These are phyloP conservation scores for Notiomystis cincta DNA, from an alignment of 2,113 vertebrate genomes.

Conservation along the genomic window DNA sequence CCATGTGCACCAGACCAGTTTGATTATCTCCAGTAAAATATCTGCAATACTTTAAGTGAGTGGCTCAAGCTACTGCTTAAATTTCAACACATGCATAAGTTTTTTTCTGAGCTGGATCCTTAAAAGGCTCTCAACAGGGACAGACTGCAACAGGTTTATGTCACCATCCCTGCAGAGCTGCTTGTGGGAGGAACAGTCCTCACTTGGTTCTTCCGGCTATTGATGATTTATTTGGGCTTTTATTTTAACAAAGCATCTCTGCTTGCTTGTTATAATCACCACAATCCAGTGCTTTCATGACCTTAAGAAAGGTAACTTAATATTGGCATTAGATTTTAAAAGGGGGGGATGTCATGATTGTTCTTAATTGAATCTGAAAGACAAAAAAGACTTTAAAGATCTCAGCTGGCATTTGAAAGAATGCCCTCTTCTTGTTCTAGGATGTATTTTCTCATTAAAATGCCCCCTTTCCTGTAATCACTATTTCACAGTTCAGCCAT, in stretches of 20 bases:
- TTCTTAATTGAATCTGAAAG: constrained; percentile 42
- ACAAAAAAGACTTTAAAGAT: constrained; percentile 7
- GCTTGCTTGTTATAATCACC: not conserved
- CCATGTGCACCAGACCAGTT: not conserved
- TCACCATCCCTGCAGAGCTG: not conserved
- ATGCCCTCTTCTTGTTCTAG: constrained; percentile 20
- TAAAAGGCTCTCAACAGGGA: not conserved
- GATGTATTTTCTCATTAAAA: constrained; percentile 56
- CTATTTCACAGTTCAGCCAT: constrained; percentile 55
- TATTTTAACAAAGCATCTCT: not conserved
- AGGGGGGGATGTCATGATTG: not conserved
- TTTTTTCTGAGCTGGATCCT: not conserved
- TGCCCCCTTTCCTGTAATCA: constrained; percentile 26
- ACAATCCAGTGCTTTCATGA: not conserved
- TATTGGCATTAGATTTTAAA: not conserved
- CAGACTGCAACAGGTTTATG: not conserved
- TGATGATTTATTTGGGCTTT: not conserved
- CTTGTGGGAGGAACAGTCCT: not conserved
- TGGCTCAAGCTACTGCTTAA: not conserved
- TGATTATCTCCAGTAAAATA: not conserved
- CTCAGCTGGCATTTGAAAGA: constrained; percentile 39
- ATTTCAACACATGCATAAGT: not conserved
- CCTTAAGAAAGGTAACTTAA: not conserved
- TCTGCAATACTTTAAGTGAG: not conserved
- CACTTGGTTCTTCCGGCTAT: not conserved